Evolutionary conservation across 2,888 invertebrate species (phyloP).

Genomic region (Mesorhabditis spiculigera): DNA sequence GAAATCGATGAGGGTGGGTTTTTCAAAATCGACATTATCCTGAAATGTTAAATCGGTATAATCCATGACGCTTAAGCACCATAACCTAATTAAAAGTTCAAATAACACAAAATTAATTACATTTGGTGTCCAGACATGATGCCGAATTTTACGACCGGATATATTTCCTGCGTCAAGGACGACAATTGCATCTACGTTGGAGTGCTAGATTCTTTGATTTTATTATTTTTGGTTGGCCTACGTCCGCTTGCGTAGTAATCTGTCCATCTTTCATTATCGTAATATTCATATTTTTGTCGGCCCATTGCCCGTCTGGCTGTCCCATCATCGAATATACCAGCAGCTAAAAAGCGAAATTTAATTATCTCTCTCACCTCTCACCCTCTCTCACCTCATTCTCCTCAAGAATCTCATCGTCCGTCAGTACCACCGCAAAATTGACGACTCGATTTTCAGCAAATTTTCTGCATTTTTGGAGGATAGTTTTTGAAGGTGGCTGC

Average conservation of each 20-base stretch:
- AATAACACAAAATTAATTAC: conserved; percentile 11
- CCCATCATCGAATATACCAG: conserved; percentile 62
- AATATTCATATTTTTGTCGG: conserved; percentile 65
- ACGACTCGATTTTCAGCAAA: conserved; percentile 32
- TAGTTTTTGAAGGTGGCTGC: conserved; percentile 32
- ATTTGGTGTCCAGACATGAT: conserved; percentile 30
- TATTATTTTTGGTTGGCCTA: conserved; percentile 53
- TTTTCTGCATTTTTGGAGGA: conserved; percentile 24
- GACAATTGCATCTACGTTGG: conserved; percentile 44
- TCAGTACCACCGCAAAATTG: conserved; percentile 33
- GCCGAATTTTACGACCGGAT: conserved; percentile 26
- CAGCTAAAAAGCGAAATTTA: conserved; percentile 39
- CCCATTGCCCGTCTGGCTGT: conserved; percentile 66
- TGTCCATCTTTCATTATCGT: conserved; percentile 33
- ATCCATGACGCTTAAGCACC: too few species aligned
- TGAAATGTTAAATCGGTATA: neutral
- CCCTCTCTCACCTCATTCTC: conserved; percentile 12
- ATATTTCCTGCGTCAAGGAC: conserved; percentile 36
- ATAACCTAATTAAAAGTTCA: too few species aligned
- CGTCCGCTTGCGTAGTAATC: conserved; percentile 65
- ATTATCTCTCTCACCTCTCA: conserved; percentile 52
- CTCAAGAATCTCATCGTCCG: conserved; percentile 47
- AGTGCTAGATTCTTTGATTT: conserved; percentile 31
- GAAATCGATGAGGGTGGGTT: conserved; percentile 63
- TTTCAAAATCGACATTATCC: conserved; percentile 26